Percentiles rank a stretch among this genome's conserved stretches.
These are phyloP conservation scores for Araneus ventricosus DNA, from an alignment of 1,140 invertebrate species.

Conservation along the genomic window DNA sequence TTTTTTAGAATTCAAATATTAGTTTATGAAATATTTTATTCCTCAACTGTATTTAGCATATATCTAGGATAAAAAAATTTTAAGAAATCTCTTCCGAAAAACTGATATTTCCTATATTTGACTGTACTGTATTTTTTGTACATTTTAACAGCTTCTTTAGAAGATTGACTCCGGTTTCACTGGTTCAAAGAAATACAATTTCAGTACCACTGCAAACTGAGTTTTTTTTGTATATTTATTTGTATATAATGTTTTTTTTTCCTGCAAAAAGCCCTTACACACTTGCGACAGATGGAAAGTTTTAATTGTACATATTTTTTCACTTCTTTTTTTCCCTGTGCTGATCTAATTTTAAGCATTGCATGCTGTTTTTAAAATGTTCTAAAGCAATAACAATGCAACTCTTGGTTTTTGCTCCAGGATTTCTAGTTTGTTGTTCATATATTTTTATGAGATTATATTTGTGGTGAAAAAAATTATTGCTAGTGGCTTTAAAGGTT, in stretches of 20 bases:
- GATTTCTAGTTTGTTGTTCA: slow-evolving; percentile 18
- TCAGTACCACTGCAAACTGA: slow-evolving; percentile 51
- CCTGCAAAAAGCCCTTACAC: neutral
- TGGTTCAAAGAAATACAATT: slow-evolving; percentile 31
- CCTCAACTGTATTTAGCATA: neutral
- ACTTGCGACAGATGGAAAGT: neutral
- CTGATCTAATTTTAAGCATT: neutral
- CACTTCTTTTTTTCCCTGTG: neutral
- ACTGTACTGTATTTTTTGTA: slow-evolving; percentile 45
- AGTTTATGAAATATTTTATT: slow-evolving; percentile 11
- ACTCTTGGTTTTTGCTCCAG: neutral
- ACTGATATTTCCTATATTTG: neutral
- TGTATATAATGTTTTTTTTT: slow-evolving; percentile 18
- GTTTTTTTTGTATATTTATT: slow-evolving; percentile 48
- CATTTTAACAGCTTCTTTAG: slow-evolving; percentile 46
- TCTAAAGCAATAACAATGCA: slow-evolving; percentile 4
- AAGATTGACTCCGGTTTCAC: slow-evolving; percentile 33
- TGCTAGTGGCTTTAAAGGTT: neutral
- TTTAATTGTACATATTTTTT: slow-evolving; percentile 39
- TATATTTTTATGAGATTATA: slow-evolving; percentile 42
- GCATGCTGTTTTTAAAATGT: neutral
- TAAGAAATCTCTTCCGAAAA: neutral
- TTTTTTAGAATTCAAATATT: neutral
- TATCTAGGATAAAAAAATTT: neutral
- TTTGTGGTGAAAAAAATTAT: neutral